Evolutionary conservation across 2,888 invertebrate genomes (phyloP).

Genomic region (Catocala fraxini): DNA sequence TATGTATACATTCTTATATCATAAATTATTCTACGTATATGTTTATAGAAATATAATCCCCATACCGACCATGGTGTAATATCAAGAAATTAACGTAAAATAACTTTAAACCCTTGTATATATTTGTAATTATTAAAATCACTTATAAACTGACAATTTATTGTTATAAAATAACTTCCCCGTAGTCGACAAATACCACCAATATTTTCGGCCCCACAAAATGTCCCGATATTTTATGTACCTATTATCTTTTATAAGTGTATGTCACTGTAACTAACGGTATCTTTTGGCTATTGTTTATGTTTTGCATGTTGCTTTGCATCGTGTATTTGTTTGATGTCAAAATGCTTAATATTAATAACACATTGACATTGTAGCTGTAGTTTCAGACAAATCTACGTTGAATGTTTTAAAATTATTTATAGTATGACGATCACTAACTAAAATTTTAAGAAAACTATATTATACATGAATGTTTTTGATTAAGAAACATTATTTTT

Average conservation of each 20-base stretch:
- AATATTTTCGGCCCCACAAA: conserved; percentile 13
- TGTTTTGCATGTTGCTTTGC: conserved; percentile 68
- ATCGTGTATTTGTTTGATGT: conserved; percentile 59
- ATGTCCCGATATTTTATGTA: conserved; percentile 18
- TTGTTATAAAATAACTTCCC: no score
- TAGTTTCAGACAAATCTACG: conserved; percentile 53
- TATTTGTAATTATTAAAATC: no score
- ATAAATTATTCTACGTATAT: no score
- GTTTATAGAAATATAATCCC: no score
- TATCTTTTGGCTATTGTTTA: conserved; percentile 43
- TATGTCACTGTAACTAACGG: conserved; percentile 40
- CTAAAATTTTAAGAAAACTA: not conserved
- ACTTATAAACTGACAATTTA: no score
- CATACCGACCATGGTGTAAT: conserved; percentile 11
- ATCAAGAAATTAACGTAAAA: no score
- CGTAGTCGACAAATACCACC: conserved; percentile 16
- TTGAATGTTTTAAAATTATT: conserved; percentile 13
- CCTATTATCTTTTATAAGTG: conserved; percentile 32
- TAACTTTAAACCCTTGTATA: no score
- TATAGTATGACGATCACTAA: not conserved
- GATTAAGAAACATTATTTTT: no score
- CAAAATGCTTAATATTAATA: conserved; percentile 51
- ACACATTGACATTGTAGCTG: conserved; percentile 45
- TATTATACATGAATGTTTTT: no score
- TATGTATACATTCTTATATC: no score